Percentiles rank a stretch among this genome's conserved stretches.
These are phyloP conservation scores for Drosophila navojoa DNA, from an alignment of 1,140 invertebrate genomes.

Conservation along the genomic window DNA sequence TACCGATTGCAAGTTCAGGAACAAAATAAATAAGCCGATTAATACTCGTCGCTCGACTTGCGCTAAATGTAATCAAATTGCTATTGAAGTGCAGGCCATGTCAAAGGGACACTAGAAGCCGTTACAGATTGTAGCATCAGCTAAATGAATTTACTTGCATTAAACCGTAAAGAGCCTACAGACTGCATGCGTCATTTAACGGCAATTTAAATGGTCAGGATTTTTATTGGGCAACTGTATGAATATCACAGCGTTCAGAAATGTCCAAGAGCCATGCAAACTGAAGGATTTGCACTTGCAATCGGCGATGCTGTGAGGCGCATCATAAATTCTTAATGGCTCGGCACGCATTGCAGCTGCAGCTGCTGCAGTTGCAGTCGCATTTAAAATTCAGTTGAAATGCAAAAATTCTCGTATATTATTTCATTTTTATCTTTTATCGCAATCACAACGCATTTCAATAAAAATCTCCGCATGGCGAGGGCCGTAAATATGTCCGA, in stretches of 20 bases:
- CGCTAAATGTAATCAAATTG: no score
- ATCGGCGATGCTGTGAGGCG: constrained; percentile 50
- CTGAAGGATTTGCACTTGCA: constrained; percentile 26
- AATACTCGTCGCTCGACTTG: no score
- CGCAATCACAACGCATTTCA: constrained; percentile 65
- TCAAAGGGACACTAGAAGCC: no score
- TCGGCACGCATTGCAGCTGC: constrained; percentile 36
- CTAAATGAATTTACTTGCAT: constrained; percentile 60
- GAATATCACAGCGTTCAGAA: constrained; percentile 44
- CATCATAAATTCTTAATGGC: constrained; percentile 78
- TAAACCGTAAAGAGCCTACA: constrained; percentile 17
- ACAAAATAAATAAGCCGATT: no score
- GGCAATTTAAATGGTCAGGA: constrained; percentile 52
- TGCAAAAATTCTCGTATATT: constrained; percentile 45
- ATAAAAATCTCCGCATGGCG: constrained; percentile 40
- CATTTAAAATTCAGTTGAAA: constrained; percentile 35
- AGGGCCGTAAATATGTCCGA: constrained; percentile 44
- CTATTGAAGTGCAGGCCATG: no score
- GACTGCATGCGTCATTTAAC: constrained; percentile 39
- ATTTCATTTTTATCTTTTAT: constrained; percentile 20
- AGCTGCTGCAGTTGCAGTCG: constrained; percentile 17
- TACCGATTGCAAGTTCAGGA: not conserved
- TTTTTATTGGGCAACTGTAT: constrained; percentile 24
- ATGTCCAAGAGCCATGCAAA: constrained; percentile 6
- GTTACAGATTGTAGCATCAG: constrained; percentile 1